These are phyloP conservation scores for Petrocephalus zakoni DNA, from an alignment of 2,113 vertebrate species.

Conservation along the genomic window DNA sequence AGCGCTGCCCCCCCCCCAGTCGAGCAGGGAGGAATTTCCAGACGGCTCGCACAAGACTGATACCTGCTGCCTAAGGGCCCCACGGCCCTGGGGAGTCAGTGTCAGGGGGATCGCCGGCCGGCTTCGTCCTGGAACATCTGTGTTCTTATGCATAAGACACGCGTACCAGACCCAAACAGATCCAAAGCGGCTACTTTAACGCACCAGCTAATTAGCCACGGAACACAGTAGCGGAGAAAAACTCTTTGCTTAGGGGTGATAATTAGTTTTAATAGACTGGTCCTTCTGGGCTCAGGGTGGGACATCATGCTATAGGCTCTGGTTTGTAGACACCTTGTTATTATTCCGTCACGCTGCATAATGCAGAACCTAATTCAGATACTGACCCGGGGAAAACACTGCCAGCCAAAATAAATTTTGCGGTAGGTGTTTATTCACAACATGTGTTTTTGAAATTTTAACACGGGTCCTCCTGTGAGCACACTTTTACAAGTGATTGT, in stretches of 20 bases:
- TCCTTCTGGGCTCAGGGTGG: not conserved
- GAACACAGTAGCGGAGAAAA: not conserved
- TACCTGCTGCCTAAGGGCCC: not conserved
- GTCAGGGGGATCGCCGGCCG: not conserved
- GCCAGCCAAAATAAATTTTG: not conserved
- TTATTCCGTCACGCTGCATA: not conserved
- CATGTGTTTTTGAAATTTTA: not conserved
- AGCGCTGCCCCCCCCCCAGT: not conserved
- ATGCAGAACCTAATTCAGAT: not conserved
- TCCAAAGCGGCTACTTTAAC: not conserved
- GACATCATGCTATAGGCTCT: not conserved
- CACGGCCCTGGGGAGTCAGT: not conserved
- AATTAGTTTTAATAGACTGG: not conserved
- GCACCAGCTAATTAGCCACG: not conserved
- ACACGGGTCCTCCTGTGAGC: not conserved
- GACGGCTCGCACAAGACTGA: not conserved
- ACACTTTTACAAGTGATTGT: not conserved
- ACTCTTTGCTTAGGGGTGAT: not conserved
- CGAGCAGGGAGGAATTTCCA: not conserved
- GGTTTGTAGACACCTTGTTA: not conserved
- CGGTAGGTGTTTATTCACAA: not conserved
- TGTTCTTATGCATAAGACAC: not conserved
- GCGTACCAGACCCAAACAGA: not conserved
- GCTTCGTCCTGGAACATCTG: not conserved
- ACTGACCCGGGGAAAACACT: not conserved